Evolutionary conservation across 53 echinoderm and acorn worm genomes (phyloP), one percentile per base, ranked within the genome.

Genomic region (Echinometra lucunter): DNA sequence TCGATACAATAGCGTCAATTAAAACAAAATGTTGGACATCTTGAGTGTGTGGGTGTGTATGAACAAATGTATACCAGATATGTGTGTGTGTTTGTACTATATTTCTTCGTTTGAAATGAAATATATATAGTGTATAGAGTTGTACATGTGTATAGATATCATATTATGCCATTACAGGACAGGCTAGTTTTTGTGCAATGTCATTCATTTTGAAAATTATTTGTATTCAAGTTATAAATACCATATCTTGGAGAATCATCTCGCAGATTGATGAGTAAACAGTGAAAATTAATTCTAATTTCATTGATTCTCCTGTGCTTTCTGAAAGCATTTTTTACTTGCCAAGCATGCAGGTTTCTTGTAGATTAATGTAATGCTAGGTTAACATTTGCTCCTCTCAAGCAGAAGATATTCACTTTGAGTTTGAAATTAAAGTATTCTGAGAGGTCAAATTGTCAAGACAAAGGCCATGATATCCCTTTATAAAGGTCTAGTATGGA

Each of bases 131-230:
- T 57, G 57, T 88, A 88, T 88, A 88, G 55, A 88, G 88, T 57
- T 88, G 88, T 88, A 88, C 15, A 88, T 88, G 49, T 88, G 88
- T 88, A 57, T 88, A 88, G 88, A 88, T 88, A 57, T 88, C 7
- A n/a, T 88, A 88, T 88, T 57, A 88, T 88, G 88, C 55, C 53
- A 88, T 57, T 88, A 88, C 35, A 32, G 88, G 88, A 88, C 55
- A 56, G 30, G 44, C n/a, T 88, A 88, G 88, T 88, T 88, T n/a
- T 88, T 88, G 88, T 88, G 88, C 88, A 88, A 88, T 88, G 56
- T 56, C 57, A 34, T 55, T 47, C 1, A 53, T 53, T 53, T 88
- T 44, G 38, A 40, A 40, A 6, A 81, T 81, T 81, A 18, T 81
- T 81, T 81, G 81, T 7, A 81, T 81, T 72, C 81, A 81, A 7